Evolutionary conservation across 2,797 vertebrate genomes (phyloP).

Genomic region (Hozukius guyotensis): DNA sequence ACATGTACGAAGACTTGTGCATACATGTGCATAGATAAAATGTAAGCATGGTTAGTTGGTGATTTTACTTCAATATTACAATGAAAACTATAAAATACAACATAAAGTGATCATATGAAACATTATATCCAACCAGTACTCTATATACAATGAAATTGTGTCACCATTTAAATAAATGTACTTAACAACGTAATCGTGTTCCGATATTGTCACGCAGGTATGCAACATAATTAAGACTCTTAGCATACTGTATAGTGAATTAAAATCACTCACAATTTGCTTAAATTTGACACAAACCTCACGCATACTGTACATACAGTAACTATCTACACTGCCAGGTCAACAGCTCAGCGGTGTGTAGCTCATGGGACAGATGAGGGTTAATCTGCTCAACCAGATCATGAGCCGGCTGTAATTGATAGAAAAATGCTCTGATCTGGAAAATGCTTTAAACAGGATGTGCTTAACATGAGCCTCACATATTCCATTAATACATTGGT

Average conservation of each 20-base stretch:
- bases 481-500: background rate
- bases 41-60: background rate
- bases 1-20: background rate
- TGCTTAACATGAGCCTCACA: conserved; percentile 27
- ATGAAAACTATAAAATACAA: background rate
- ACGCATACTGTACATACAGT: background rate
- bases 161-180: background rate
- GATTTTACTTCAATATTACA: background rate
- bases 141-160: background rate
- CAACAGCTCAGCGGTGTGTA: conserved; percentile 31
- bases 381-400: conserved; percentile 75
- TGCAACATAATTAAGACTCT: background rate
- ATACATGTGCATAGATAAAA: background rate
- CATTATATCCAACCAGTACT: background rate
- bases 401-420: conserved; percentile 66
- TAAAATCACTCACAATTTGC: background rate
- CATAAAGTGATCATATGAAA: background rate
- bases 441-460: conserved; percentile 53
- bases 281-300: background rate
- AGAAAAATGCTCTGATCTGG: conserved; percentile 39
- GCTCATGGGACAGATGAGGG: conserved; percentile 55
- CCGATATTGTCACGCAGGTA: background rate
- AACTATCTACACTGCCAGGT: conserved; percentile 9
- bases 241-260: background rate
- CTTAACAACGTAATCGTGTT: background rate